Base-by-base conservation (phyloP, 2,888 invertebrate genomes). In the Cyclophora albipunctata region DNA sequence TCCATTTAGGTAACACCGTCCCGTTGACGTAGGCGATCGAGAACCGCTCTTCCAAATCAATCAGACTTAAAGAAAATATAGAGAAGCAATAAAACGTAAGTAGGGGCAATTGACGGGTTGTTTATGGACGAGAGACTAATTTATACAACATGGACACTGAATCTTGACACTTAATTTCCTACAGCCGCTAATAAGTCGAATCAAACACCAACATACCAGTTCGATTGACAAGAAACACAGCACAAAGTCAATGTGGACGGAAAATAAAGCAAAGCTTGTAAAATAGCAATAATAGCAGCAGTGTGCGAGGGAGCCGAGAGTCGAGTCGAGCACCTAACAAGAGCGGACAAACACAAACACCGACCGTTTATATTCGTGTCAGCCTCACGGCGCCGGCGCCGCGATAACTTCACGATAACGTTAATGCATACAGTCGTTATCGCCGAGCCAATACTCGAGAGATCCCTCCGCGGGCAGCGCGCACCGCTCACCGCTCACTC, bases 361-460 rank as follows among this genome's bases (percentile, higher is more conserved):
- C 70, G 71, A 69, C 72, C 71, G 73, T 76, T 67, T 69, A 75
- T 78, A 79, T 78, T 72, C 66, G 64, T 73, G 70, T 67, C 69
- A 67, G 63, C 62, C 64, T 59, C 63, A 69, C 78, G 82, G 83
- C 85, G 85, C 84, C 84, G 84, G 84, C 85, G 84, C 83, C 73
- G 63, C 77, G 84, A 84, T 83, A 82, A 78, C 78, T 73, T 62
- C 58, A 69, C 75, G 85, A 85, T 87, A 87, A 81, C 79, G 72
- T 75, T 87, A 87, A 87, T 87, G 86, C 86, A 84, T 67, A 73
- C 78, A 73, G 67, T 67, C 73, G 72, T 80, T 84, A 84, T 84
- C 84, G 73, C 69, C 56, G 62, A 69, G 61, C 67, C 61, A 66
- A 69, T 65, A 64, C 63, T 54, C 55, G 57, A 63, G 64, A 54